Base-by-base conservation (phyloP, 2,797 vertebrate genomes). In the Acipenser transmontanus region DNA sequence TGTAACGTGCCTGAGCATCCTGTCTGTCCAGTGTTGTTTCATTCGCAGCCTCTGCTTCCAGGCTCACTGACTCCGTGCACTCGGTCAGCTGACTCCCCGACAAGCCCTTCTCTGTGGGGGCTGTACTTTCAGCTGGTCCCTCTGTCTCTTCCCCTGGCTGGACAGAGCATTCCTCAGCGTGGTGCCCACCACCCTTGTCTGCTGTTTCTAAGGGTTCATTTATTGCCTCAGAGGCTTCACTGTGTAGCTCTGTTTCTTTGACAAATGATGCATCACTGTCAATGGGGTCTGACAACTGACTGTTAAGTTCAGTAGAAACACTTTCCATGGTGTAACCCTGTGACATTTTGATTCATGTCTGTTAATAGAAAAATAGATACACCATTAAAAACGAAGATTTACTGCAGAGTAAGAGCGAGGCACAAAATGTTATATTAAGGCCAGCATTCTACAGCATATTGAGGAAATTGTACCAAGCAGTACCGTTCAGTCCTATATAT, bases 61-160 rank as follows among this genome's bases (percentile, higher is more conserved):
- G 89, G 76, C 80, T 96, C 75, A 99, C 91, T 0, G 93, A 85
- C 70, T 98, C 96, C 74, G 78, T 84, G 79, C 93, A 95, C 52
- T 91, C 91, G 0, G 72, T 66, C 63, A 74, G 66, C 2, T 48
- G 0, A 0, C 66, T 77, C 64, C 76, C 78, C 10, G 69, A 9
- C 2, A 56, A 52, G 6, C 75, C 77, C 71, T 68, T 67, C 2
- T 8, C 70, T 65, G 64, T 66, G 57, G 68, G 14, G 0, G 50
- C 47, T 14, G 81, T 65, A 13, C 0, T 1, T 63, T 69, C 56
- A 6, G 49, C 0, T 1, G 57, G 2, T 13, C 79, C 76, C 65
- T 70, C 59, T 68, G 1, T 34, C 12, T 54, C 54, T 47, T 47
- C 47, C 9, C 5, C 8, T 20, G 61, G n/a, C 9, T 13, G 17